These are phyloP conservation scores for Atractosteus spatula DNA, from an alignment of 2,113 vertebrate genomes.

Conservation along the genomic window DNA sequence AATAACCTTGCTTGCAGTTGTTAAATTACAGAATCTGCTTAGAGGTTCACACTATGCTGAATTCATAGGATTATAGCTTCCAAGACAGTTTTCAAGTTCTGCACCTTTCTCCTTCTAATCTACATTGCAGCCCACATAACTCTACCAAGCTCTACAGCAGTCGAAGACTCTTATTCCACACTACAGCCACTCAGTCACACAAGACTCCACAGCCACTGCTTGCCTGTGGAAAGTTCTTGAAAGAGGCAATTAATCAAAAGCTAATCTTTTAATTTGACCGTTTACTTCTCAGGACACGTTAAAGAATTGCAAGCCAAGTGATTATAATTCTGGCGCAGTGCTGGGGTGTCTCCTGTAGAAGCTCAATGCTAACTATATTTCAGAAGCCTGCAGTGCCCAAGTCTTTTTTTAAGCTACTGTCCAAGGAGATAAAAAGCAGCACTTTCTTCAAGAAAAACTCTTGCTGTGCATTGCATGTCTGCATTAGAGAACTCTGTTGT, in stretches of 20 bases:
- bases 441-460: not conserved
- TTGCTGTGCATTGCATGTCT: too few relatives aligned
- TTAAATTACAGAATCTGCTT: too few relatives aligned
- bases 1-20: too few relatives aligned
- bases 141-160: not conserved
- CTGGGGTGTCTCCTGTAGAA: conserved; percentile 31
- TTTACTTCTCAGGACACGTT: conserved; percentile 54
- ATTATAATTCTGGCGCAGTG: conserved; percentile 47
- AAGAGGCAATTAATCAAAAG: conserved; percentile 66
- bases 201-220: conserved; percentile 52
- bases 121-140: too few relatives aligned
- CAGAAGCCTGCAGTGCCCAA: conserved; percentile 1
- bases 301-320: conserved; percentile 40
- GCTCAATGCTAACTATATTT: not conserved
- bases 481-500: not conserved
- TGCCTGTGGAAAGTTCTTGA: conserved; percentile 47
- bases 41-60: too few relatives aligned
- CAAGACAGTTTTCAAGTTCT: too few relatives aligned
- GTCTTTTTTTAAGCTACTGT: not conserved
- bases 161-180: conserved; percentile 26
- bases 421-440: not conserved
- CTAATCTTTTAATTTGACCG: conserved; percentile 67
- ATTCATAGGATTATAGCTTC: too few relatives aligned
- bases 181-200: conserved; percentile 63
- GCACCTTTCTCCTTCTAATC: too few relatives aligned